Base-by-base conservation (phyloP, 2,888 invertebrate genomes). In the Blomia tropicalis region DNA sequence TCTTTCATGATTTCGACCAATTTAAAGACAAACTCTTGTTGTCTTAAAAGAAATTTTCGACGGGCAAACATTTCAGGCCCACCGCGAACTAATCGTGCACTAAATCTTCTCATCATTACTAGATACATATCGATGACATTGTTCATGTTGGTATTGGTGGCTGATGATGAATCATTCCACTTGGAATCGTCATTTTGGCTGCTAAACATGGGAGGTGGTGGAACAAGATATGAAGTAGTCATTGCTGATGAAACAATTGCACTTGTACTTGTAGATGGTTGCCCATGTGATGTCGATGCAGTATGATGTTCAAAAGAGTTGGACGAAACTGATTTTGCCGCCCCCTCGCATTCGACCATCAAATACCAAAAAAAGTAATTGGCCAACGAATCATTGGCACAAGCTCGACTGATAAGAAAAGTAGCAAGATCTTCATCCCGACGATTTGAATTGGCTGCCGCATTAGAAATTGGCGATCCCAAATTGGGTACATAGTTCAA, bases 331-430 rank as follows among this genome's bases (percentile, higher is more conserved):
- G 4, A 56, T 31, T 64, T 64, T 72, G 84, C 84, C 67, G 84
- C 83, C 74, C 90, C 89, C 75, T 92, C 92, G 73, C 91, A 89
- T 76, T 96, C 96, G 66, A 93, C 87, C 64, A 85, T 80, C 67
- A 92, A 77, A 77, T 90, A 91, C 98, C 98, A 98, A 77, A 89
- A 96, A 69, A 99, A 83, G 75, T 95, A 96, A 78, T 95, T 96
- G 56, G 92, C 92, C 53, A 98, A 77, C 19, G 82, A 84, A 58
- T 85, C 81, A 79, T 95, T 92, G 70, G 82, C 81, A 73, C 88
- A 86, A 0, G 95, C 91, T 62, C 93, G 80, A 59, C 81, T 80
- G 67, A 96, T 90, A 17, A 96, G 80, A 77, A 95, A 95, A 59
- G 87, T 83, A 0, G 91, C 86, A 58, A 96, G 78, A 76, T 90